These are phyloP conservation scores for Eupithecia subfuscata DNA, from an alignment of 2,888 invertebrate species.

Conservation along the genomic window DNA sequence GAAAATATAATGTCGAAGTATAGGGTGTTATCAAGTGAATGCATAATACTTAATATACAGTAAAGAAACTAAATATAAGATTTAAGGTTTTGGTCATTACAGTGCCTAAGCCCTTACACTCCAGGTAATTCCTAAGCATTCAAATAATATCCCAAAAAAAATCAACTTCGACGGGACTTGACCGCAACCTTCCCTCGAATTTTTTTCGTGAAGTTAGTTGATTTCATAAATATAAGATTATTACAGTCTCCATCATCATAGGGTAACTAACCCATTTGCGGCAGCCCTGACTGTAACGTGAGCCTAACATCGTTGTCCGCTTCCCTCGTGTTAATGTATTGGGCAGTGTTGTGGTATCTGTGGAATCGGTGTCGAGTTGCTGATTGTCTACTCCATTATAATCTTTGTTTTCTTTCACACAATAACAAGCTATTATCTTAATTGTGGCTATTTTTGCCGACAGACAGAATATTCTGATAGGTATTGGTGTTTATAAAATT, in stretches of 20 bases:
- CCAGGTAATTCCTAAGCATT: too few species aligned
- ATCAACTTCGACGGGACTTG: too few species aligned
- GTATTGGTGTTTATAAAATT: neutral
- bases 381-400: slow-evolving; percentile 9
- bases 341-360: neutral
- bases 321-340: slow-evolving; percentile 32
- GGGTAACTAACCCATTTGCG: neutral
- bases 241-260: neutral
- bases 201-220: too few species aligned
- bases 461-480: neutral
- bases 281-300: slow-evolving; percentile 32
- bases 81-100: too few species aligned
- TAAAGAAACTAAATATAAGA: too few species aligned
- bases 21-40: too few species aligned
- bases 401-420: slow-evolving; percentile 12
- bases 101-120: too few species aligned
- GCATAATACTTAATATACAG: too few species aligned
- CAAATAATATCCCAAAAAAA: too few species aligned
- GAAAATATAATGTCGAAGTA: neutral
- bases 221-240: too few species aligned
- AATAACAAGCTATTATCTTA: neutral
- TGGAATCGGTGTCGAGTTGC: slow-evolving; percentile 19
- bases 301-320: slow-evolving; percentile 35
- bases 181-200: too few species aligned
- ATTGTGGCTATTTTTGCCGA: neutral